A percentile compares a stretch with the other conserved stretches of the same genome.
phyloP scores from a whole-genome alignment of 2,113 vertebrate species.

The Phyllostomus discolor region DNA sequence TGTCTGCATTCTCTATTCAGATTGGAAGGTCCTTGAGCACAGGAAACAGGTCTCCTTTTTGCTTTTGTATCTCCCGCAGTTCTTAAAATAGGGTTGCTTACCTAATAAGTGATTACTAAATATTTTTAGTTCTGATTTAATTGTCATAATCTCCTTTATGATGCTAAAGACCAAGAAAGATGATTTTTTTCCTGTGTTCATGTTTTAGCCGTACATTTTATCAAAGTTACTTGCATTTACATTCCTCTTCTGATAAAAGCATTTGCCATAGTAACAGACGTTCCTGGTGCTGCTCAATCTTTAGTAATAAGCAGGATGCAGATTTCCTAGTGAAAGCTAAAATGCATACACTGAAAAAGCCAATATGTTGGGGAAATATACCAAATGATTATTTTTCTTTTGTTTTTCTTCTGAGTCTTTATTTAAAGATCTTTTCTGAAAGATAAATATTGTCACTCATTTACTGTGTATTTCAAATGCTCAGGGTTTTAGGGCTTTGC shows the following conservation, averaged over 20 bases:
- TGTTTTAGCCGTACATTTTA: not conserved
- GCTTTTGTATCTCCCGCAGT: not conserved
- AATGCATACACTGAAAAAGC: not conserved
- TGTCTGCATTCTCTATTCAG: no score
- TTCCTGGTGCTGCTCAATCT: not conserved
- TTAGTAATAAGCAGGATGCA: not conserved
- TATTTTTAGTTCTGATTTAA: not conserved
- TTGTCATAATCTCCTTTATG: accelerated
- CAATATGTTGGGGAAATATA: not conserved
- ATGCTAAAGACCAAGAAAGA: not conserved
- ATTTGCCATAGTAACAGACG: conserved; percentile 3
- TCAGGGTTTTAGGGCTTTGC: not conserved
- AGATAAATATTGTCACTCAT: conserved; percentile 19
- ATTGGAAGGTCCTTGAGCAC: not conserved
- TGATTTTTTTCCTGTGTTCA: not conserved
- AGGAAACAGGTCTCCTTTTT: not conserved
- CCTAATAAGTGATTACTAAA: not conserved
- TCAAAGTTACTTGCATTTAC: not conserved
- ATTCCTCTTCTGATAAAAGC: not conserved
- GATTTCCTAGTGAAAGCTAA: not conserved
- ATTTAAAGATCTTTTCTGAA: conserved; percentile 19
- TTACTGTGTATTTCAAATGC: not conserved
- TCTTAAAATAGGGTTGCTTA: not conserved
- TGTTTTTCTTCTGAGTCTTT: not conserved
- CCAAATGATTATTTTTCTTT: conserved; percentile 41